These are phyloP conservation scores for Arbacia lixula DNA, from an alignment of 53 echinoderm and acorn worm species.

Conservation along the genomic window DNA sequence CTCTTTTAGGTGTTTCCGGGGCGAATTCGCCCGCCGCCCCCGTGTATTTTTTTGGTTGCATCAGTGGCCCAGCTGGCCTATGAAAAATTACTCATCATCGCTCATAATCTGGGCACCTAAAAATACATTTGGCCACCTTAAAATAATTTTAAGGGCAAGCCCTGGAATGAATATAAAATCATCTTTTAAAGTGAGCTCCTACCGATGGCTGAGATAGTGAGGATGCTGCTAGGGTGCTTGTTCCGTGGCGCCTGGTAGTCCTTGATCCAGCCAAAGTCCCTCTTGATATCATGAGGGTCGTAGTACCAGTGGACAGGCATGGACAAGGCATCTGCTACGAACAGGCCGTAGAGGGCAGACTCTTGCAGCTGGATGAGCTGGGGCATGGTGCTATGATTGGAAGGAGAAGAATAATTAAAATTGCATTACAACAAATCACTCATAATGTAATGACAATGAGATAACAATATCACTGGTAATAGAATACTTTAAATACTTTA, in stretches of 20 bases:
- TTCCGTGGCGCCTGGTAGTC: conserved; percentile 66
- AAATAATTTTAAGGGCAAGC: too few species aligned
- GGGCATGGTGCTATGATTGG: not conserved
- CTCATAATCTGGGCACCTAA: too few species aligned
- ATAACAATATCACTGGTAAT: too few species aligned
- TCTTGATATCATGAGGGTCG: conserved; percentile 63
- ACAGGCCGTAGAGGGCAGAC: conserved; percentile 63
- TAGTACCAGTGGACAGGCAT: conserved; percentile 90
- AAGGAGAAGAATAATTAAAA: not conserved
- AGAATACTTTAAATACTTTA: too few species aligned
- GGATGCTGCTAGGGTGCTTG: conserved; percentile 72
- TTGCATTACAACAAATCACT: not conserved
- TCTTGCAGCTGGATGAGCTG: not conserved
- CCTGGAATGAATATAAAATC: too few species aligned
- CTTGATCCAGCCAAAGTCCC: conserved; percentile 69
- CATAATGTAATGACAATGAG: not conserved
- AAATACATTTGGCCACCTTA: too few species aligned
- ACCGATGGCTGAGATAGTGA: conserved; percentile 77
- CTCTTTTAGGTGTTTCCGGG: too few species aligned
- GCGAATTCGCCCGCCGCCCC: too few species aligned
- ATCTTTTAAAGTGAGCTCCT: too few species aligned
- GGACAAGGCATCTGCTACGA: conserved; percentile 65
- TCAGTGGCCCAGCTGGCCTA: too few species aligned
- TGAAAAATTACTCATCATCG: too few species aligned
- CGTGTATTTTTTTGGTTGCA: too few species aligned